Conservation (phyloP, 2,888 invertebrate species). For the Stenchaetothrips biformis region DNA sequence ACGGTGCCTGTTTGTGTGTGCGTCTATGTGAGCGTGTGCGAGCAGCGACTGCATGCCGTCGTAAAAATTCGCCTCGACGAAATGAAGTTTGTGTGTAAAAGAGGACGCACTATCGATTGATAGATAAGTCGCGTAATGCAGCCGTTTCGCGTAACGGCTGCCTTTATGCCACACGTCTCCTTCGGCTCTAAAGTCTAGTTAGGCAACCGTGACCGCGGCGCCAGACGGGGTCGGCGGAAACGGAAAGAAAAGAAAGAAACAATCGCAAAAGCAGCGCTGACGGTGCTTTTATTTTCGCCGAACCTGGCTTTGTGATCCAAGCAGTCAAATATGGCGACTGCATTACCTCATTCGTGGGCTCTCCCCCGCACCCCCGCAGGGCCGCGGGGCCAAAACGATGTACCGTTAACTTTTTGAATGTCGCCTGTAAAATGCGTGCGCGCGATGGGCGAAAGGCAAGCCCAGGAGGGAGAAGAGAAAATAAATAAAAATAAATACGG, state of each 20-base stretch:
- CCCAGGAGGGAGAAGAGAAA: neutral
- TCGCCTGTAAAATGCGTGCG: neutral
- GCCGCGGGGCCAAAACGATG: constrained; percentile 8
- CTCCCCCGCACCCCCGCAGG: neutral
- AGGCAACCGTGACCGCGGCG: neutral
- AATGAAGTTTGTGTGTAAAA: constrained; percentile 22
- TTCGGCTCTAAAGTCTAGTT: neutral
- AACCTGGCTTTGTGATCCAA: neutral
- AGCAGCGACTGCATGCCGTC: neutral
- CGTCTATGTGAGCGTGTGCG: neutral
- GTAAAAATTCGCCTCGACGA: neutral
- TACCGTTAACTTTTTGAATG: constrained; percentile 19
- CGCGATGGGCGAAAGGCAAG: neutral
- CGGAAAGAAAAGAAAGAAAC: neutral
- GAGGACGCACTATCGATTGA: constrained; percentile 15
- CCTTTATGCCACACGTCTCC: constrained; percentile 5
- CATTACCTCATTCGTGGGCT: neutral
- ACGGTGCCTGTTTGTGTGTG: constrained; percentile 2
- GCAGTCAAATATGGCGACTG: neutral
- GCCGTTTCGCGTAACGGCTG: neutral
- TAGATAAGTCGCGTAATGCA: constrained; percentile 8
- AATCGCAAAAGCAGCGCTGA: neutral
- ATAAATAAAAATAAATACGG: neutral
- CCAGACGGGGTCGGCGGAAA: neutral
- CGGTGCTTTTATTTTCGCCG: neutral